Conservation (phyloP, 2,888 invertebrate species). For the Tetragonisca angustula region DNA sequence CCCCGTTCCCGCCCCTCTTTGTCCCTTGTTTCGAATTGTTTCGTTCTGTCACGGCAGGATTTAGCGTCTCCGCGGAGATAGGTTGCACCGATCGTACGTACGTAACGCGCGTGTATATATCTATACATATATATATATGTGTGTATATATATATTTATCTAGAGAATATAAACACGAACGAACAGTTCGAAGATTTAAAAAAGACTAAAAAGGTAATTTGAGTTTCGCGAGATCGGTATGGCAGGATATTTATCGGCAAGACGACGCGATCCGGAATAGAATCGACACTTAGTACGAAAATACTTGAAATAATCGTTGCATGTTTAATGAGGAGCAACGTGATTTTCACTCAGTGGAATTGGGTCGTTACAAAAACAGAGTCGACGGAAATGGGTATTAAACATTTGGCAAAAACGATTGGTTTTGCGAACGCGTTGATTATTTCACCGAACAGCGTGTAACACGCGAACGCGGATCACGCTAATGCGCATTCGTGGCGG, state of each 20-base stretch:
- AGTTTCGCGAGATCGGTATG: background rate
- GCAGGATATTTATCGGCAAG: conserved; percentile 16
- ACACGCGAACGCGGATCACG: too few species aligned
- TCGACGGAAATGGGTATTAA: conserved; percentile 48
- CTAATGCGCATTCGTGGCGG: background rate
- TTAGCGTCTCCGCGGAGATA: conserved; percentile 5
- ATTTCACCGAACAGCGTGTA: background rate
- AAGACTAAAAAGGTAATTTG: background rate
- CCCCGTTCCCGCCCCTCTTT: conserved; percentile 1
- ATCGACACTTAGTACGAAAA: conserved; percentile 33
- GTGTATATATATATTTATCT: too few species aligned
- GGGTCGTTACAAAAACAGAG: conserved; percentile 62
- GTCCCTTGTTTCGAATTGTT: conserved; percentile 19
- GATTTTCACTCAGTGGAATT: conserved; percentile 52
- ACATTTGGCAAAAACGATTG: conserved; percentile 32
- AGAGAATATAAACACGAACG: background rate
- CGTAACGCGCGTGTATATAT: too few species aligned
- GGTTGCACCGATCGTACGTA: background rate
- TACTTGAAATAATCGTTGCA: conserved; percentile 22
- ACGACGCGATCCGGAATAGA: conserved; percentile 20
- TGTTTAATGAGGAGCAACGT: conserved; percentile 11
- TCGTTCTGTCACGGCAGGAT: conserved; percentile 26
- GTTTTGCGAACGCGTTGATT: conserved; percentile 1
- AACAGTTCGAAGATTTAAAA: background rate
- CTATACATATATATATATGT: too few species aligned